Conservation (phyloP, 35 echinoderm and acorn worm genomes). For the Ptychodera flava region DNA sequence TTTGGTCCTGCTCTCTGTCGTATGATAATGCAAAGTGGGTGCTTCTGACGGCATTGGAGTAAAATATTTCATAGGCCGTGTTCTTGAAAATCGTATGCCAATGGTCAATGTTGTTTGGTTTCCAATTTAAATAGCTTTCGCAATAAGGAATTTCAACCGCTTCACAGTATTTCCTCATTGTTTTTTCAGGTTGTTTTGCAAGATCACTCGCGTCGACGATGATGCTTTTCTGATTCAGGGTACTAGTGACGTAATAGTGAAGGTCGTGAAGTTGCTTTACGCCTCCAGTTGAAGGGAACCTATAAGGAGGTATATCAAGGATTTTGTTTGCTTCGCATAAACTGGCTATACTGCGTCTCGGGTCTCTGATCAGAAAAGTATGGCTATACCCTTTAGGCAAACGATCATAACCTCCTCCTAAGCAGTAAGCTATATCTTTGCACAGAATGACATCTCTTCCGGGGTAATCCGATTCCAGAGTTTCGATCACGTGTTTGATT, state of each 20-base stretch:
- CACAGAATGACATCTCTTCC: conserved; percentile 51
- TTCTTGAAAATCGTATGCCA: conserved; percentile 20
- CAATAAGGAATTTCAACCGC: conserved; percentile 42
- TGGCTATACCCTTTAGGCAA: conserved; percentile 70
- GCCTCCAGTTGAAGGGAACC: not conserved
- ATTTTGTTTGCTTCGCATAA: not conserved
- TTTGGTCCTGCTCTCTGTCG: conserved; percentile 4
- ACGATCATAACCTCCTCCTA: conserved; percentile 37
- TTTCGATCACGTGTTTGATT: conserved; percentile 41
- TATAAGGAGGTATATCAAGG: not conserved
- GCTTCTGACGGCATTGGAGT: conserved; percentile 40
- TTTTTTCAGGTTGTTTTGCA: conserved; percentile 45
- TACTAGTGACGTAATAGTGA: conserved; percentile 32
- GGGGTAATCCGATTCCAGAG: conserved; percentile 54
- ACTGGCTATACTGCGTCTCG: conserved; percentile 29
- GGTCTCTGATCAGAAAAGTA: conserved; percentile 77
- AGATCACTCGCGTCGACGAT: conserved; percentile 80
- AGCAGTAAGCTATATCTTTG: conserved; percentile 55
- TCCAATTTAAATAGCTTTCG: conserved; percentile 38
- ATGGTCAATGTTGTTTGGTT: conserved; percentile 18
- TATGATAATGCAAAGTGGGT: not conserved
- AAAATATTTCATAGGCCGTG: conserved; percentile 9
- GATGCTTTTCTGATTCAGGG: conserved; percentile 35
- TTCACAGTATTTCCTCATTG: conserved; percentile 63
- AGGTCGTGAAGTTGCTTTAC: conserved; percentile 58